Conservation (phyloP, 2,888 invertebrate species). For the Lasioglossum morio region DNA sequence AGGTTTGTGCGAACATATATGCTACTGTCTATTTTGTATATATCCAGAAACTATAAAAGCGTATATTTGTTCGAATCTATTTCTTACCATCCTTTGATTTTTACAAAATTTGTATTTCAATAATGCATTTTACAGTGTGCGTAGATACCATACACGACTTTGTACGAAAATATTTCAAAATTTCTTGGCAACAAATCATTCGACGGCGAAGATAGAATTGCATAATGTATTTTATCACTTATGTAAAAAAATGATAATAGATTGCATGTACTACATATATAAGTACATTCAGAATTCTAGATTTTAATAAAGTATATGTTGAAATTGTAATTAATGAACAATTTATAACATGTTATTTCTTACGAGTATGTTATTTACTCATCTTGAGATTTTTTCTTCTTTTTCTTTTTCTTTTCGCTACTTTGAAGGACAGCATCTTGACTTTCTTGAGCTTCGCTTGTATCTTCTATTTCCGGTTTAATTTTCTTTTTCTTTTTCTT, state of each 20-base stretch:
- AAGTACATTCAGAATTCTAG: neutral
- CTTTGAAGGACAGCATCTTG: slow-evolving; percentile 44
- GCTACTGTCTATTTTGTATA: neutral
- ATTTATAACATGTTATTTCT: slow-evolving; percentile 6
- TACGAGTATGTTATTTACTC: slow-evolving; percentile 38
- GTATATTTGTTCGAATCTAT: neutral
- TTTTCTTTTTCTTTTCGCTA: slow-evolving; percentile 68
- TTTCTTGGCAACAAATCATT: neutral
- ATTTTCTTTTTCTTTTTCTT: slow-evolving; percentile 84
- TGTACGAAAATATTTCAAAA: neutral
- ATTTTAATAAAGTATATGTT: neutral
- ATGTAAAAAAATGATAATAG: neutral
- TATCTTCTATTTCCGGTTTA: slow-evolving; percentile 83
- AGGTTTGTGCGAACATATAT: neutral
- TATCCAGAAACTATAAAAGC: neutral
- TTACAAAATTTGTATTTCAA: slow-evolving; percentile 35
- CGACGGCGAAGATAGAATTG: neutral
- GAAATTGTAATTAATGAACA: slow-evolving; percentile 1
- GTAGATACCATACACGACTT: neutral
- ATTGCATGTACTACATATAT: slow-evolving; percentile 8
- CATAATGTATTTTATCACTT: slow-evolving; percentile 5
- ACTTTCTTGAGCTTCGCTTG: slow-evolving; percentile 14
- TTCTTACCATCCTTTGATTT: neutral
- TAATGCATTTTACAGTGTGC: slow-evolving; percentile 26
- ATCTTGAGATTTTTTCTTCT: slow-evolving; percentile 77